Evolutionary conservation across 2,888 invertebrate species (phyloP).

Genomic region (Flexamia atlantica): DNA sequence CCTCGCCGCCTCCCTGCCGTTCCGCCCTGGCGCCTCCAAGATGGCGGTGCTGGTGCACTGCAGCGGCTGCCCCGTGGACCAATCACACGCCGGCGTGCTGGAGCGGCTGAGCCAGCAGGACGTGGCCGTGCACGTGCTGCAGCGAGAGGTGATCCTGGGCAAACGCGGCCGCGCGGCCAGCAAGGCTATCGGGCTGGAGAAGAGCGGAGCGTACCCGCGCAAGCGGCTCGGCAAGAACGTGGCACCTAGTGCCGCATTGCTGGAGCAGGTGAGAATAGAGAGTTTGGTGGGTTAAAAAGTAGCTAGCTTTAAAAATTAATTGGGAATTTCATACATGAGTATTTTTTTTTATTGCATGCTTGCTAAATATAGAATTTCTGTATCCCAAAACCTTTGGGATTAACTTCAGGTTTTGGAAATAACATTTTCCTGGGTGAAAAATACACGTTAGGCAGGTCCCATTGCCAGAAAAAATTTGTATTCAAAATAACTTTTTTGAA

Average conservation of each 20-base stretch:
- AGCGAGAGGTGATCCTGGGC: neutral
- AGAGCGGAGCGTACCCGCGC: conserved; percentile 32
- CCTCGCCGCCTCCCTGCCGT: conserved; percentile 1
- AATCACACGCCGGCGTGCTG: neutral
- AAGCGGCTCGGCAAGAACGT: neutral
- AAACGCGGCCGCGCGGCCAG: too few species aligned
- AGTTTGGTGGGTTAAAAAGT: too few species aligned
- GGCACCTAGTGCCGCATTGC: neutral
- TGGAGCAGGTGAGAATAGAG: conserved; percentile 35
- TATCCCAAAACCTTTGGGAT: too few species aligned
- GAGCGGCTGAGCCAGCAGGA: neutral
- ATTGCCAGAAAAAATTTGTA: too few species aligned
- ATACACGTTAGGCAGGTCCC: too few species aligned
- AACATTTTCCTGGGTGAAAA: too few species aligned
- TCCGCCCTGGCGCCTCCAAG: conserved; percentile 37
- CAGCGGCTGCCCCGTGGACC: conserved; percentile 22
- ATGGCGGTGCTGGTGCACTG: conserved; percentile 46
- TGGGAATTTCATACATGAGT: too few species aligned
- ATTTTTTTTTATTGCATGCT: too few species aligned
- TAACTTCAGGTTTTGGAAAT: too few species aligned
- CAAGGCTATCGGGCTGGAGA: conserved; percentile 37
- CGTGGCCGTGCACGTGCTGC: conserved; percentile 29
- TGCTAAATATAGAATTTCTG: too few species aligned
- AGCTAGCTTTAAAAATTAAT: too few species aligned
- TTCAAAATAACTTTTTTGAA: too few species aligned